Base-by-base conservation (phyloP, 2,888 invertebrate genomes). In the Stenodera caucasica region DNA sequence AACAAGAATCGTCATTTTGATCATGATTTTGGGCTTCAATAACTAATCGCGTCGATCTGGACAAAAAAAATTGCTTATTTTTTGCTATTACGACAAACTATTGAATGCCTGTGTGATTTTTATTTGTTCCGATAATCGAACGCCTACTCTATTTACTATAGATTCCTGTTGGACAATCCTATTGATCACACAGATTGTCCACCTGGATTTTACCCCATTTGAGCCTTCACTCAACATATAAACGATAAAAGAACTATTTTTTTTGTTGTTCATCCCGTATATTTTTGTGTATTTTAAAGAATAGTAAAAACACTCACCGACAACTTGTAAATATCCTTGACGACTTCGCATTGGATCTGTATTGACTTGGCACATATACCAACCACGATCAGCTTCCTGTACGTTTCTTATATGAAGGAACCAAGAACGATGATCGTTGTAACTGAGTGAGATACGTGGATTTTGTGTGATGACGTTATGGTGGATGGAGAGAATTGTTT, bases 281-380 rank as follows among this genome's bases (percentile, higher is more conserved):
- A 21, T 9, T 12, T 12, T 8, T 23, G 1, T 51, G 8, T 2
- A 51, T 21, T 26, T 51, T 11, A 11, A 21, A 2, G 9, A 18
- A 23, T 7, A 6, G 8, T 15, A 6, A 21, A 40, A 21, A 21
- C 1, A 84, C 90, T 88, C 77, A 94, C 95, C 94, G 49, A 94
- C 93, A 69, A 95, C 94, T 84, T 94, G 93, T 32, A 95, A 84
- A 78, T 94, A 95, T 57, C 94, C 95, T 77, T 93, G 91, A 58
- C 91, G 85, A 63, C 91, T 92, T 68, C 93, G 85, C 94, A 95
- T 95, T n/a, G 94, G 95, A 81, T 94, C 93, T 0, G 94, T 94
- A 81, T 95, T 94, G 69, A 95, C 90, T 81, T 94, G 94, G 78
- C 94, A 94, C 94, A 94, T 94, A 79, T 88, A 94, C 93, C 93